Conservation (phyloP, 2,113 vertebrate genomes). For the Suricata suricatta region DNA sequence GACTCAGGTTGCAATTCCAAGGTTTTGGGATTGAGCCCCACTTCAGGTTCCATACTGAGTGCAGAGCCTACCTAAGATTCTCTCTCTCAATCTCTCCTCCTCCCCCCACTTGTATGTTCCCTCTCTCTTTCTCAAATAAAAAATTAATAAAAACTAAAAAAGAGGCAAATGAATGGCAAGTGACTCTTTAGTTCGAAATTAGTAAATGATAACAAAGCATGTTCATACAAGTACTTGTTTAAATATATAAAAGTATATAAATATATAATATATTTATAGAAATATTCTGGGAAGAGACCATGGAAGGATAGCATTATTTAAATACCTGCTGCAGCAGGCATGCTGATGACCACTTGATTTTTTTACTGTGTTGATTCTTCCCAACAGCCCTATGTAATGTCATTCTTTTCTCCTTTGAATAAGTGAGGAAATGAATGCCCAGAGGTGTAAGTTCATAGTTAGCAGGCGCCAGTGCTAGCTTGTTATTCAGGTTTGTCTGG, state of each 20-base stretch:
- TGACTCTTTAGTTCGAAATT: neutral
- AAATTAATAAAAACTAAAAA: no score
- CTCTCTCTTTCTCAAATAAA: no score
- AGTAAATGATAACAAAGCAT: neutral
- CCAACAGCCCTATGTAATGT: neutral
- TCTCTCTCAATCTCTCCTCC: no score
- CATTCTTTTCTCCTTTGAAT: neutral
- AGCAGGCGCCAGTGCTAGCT: neutral
- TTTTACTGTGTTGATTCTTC: neutral
- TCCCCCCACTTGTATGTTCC: no score
- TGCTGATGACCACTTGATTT: neutral
- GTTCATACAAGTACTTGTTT: no score
- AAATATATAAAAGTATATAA: neutral
- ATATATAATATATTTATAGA: no score
- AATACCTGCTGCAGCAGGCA: neutral
- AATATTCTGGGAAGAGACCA: no score
- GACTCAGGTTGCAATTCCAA: no score
- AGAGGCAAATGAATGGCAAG: neutral
- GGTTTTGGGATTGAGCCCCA: no score
- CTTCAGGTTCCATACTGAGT: no score
- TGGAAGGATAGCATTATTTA: neutral
- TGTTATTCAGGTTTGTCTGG: neutral
- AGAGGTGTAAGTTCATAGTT: neutral
- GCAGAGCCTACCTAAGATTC: no score
- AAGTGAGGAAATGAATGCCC: neutral